Evolutionary conservation across 2,113 vertebrate species (phyloP).

Genomic region (Platycercus adscitus): DNA sequence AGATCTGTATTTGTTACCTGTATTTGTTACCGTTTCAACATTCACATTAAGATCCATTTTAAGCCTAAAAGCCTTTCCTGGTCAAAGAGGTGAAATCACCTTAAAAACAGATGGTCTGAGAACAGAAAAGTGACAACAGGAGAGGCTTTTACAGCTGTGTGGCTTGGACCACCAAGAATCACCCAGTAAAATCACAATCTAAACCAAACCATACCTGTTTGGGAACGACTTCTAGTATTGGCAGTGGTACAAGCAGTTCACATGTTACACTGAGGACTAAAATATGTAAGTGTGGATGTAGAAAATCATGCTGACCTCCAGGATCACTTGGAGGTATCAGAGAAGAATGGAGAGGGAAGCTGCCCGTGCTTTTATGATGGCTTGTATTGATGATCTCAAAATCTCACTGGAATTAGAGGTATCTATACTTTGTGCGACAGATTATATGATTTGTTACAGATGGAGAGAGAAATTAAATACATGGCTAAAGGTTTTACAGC

Average conservation of each 20-base stretch:
- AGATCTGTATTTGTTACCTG: not conserved
- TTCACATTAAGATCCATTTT: not conserved
- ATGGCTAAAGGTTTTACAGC: not conserved
- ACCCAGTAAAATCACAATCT: not conserved
- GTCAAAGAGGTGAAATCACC: not conserved
- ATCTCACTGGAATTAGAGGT: not conserved
- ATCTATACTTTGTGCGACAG: not conserved
- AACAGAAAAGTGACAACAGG: not conserved
- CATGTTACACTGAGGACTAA: not conserved
- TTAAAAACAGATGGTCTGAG: not conserved
- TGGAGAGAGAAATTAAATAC: not conserved
- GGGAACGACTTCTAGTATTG: not conserved
- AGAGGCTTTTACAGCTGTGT: not conserved
- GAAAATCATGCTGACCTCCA: not conserved
- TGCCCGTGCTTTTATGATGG: not conserved
- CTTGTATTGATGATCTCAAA: not conserved
- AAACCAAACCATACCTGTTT: not conserved
- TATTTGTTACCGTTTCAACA: not conserved
- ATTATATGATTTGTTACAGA: not conserved
- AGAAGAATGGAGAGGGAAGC: not conserved
- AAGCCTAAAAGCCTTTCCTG: not conserved
- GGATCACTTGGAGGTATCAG: not conserved
- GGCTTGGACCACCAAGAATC: not conserved
- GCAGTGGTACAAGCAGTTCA: not conserved
- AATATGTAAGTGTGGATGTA: not conserved